Conservation (phyloP, 1,140 invertebrate genomes). For the Scaptodrosophila lebanonensis region DNA sequence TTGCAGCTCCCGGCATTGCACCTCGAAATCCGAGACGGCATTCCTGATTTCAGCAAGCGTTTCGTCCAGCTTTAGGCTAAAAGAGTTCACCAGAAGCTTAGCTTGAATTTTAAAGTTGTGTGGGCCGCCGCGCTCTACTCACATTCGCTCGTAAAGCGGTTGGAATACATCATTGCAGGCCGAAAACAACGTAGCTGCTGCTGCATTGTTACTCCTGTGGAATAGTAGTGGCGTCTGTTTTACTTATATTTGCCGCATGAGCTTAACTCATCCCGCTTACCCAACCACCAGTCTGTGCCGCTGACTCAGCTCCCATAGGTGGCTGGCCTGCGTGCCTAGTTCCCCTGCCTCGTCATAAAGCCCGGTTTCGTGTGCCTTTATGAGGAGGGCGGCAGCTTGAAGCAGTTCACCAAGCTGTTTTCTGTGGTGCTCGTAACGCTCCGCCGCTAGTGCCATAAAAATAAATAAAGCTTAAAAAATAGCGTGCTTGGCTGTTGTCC, state of each 20-base stretch:
- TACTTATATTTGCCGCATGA: background rate
- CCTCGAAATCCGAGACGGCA: constrained; percentile 8
- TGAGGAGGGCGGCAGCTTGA: constrained; percentile 1
- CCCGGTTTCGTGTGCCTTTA: constrained; percentile 1
- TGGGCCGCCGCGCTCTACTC: too few relatives aligned
- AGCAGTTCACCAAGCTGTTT: constrained; percentile 10
- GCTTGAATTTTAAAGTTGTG: background rate
- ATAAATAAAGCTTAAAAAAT: too few relatives aligned
- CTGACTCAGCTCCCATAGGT: constrained; percentile 44
- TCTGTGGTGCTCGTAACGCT: constrained; percentile 25
- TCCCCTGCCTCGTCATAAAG: background rate
- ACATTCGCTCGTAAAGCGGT: constrained; percentile 18
- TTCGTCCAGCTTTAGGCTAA: constrained; percentile 4
- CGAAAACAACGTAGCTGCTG: constrained; percentile 16
- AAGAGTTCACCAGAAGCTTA: background rate
- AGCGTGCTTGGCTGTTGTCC: too few relatives aligned
- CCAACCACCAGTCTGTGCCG: constrained; percentile 26
- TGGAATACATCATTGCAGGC: constrained; percentile 17
- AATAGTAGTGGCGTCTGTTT: background rate
- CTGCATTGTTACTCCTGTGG: constrained; percentile 19
- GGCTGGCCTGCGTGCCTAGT: constrained; percentile 9
- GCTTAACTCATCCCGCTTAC: constrained; percentile 14
- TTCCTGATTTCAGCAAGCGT: constrained; percentile 6
- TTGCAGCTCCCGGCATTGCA: background rate
- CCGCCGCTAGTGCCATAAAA: constrained; percentile 28